Conservation (phyloP, 2,113 vertebrate genomes). For the Silurus asotus region DNA sequence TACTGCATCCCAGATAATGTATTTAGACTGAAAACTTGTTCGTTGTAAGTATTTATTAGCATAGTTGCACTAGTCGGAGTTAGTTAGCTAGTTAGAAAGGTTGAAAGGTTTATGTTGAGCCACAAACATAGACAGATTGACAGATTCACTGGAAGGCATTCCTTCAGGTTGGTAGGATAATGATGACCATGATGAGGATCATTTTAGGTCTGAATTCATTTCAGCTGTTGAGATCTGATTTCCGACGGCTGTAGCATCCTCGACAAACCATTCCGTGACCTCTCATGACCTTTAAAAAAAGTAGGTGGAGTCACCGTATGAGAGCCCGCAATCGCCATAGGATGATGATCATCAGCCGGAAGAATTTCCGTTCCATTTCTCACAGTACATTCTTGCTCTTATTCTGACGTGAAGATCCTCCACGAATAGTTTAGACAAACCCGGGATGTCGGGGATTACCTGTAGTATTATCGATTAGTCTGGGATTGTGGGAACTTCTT, state of each 20-base stretch:
- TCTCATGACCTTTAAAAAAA: background rate
- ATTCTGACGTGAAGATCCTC: constrained; percentile 17
- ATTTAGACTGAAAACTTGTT: background rate
- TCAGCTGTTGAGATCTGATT: background rate
- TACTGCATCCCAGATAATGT: background rate
- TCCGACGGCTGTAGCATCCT: background rate
- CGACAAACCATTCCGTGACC: background rate
- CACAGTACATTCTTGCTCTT: constrained; percentile 14
- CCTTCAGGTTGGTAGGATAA: no score
- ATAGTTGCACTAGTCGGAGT: constrained; percentile 5
- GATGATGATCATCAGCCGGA: background rate
- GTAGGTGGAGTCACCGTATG: no score
- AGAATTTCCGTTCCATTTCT: background rate
- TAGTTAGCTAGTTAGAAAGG: no score
- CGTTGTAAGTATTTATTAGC: background rate
- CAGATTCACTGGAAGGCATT: background rate
- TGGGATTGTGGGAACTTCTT: background rate
- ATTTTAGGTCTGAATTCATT: no score
- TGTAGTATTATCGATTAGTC: constrained; percentile 13
- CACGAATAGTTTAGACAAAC: background rate
- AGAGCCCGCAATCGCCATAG: background rate
- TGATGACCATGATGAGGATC: background rate
- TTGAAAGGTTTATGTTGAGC: no score
- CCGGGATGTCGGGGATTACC: background rate
- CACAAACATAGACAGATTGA: no score